Evolutionary conservation across 92 coral and sea anemone species (phyloP).

Genomic region (Bergia sp.): DNA sequence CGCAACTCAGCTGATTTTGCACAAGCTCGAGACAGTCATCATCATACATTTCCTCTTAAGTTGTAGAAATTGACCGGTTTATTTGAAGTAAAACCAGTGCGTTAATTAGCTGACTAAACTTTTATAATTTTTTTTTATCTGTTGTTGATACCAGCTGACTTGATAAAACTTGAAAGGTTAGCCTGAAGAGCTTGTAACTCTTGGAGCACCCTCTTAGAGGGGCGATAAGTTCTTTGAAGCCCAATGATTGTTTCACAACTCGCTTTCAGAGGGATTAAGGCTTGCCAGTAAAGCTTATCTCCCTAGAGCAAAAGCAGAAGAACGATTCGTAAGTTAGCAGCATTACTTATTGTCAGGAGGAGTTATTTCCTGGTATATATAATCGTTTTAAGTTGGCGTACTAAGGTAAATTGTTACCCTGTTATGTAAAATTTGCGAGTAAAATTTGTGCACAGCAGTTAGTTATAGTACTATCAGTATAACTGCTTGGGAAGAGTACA

Average conservation of each 20-base stretch:
- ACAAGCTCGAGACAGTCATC: not conserved
- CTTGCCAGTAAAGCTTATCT: constrained; percentile 36
- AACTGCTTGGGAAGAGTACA: too few relatives aligned
- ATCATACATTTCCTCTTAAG: not conserved
- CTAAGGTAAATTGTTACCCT: not conserved
- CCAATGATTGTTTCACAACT: constrained; percentile 6
- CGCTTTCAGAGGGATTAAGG: constrained; percentile 22
- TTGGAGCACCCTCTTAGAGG: constrained; percentile 18
- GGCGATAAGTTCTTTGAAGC: constrained; percentile 7
- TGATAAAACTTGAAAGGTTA: constrained; percentile 10
- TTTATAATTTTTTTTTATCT: not conserved
- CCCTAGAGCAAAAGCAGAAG: constrained; percentile 15
- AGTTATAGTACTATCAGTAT: too few relatives aligned
- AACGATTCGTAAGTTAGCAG: not conserved
- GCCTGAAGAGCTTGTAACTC: constrained; percentile 8
- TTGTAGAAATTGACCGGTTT: too few relatives aligned
- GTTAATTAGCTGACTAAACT: too few relatives aligned
- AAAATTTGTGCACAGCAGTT: not conserved
- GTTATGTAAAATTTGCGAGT: not conserved
- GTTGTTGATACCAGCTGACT: constrained; percentile 10
- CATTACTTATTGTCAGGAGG: not conserved
- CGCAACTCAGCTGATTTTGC: not conserved
- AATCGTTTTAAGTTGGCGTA: not conserved
- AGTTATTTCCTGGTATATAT: not conserved
- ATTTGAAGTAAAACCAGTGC: not conserved